These are phyloP conservation scores for Plagodis dolabraria DNA, from an alignment of 2,888 invertebrate species.

Conservation along the genomic window DNA sequence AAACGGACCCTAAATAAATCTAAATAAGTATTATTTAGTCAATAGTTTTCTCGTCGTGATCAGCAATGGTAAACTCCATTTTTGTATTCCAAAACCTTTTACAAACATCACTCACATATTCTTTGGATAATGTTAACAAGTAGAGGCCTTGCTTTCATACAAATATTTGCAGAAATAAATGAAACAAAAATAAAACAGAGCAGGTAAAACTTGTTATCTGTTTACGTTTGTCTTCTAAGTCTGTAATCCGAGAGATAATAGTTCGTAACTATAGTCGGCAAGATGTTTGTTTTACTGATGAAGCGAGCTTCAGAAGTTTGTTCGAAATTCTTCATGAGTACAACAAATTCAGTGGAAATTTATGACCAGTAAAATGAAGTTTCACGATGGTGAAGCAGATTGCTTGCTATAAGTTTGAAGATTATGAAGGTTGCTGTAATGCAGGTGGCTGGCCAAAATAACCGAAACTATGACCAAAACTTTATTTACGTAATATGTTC, in stretches of 20 bases:
- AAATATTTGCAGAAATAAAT: constrained; percentile 31
- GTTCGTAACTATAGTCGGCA: constrained; percentile 64
- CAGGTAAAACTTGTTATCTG: constrained; percentile 47
- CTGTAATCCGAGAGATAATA: constrained; percentile 73
- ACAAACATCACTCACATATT: too few relatives aligned
- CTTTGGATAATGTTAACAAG: background rate
- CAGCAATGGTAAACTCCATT: too few relatives aligned
- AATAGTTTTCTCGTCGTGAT: too few relatives aligned
- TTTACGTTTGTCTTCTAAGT: constrained; percentile 60
- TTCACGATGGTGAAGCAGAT: too few relatives aligned
- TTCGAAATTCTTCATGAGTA: constrained; percentile 65
- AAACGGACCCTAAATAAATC: too few relatives aligned
- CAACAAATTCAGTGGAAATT: constrained; percentile 38
- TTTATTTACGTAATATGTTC: too few relatives aligned
- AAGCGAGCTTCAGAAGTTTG: constrained; percentile 60
- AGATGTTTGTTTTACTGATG: constrained; percentile 73
- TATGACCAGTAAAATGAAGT: background rate
- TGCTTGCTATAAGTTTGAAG: too few relatives aligned
- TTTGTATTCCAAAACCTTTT: too few relatives aligned
- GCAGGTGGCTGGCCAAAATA: too few relatives aligned
- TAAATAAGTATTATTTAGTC: too few relatives aligned
- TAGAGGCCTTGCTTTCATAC: background rate
- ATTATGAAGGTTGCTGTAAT: too few relatives aligned
- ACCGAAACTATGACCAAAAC: too few relatives aligned
- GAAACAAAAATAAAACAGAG: constrained; percentile 46